Base-by-base conservation (phyloP, 2,888 invertebrate genomes). In the Lottia scabra region DNA sequence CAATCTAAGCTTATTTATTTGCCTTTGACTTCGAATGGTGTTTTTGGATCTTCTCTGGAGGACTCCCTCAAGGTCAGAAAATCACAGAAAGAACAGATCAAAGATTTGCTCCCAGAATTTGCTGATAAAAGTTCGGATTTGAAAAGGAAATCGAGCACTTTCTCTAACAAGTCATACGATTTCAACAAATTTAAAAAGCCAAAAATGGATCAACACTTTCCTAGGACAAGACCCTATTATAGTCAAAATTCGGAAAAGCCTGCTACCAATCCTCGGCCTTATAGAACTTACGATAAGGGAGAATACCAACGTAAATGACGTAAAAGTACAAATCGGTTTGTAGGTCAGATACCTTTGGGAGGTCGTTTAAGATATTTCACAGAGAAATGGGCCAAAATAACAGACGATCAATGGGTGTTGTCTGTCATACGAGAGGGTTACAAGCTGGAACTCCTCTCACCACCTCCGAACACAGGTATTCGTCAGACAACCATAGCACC, bases 381-480 rank as follows among this genome's bases (percentile, higher is more conserved):
- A 48, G 48, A n/a, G n/a, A n/a, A 48, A 48, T 64, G 64, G 64
- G 19, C 0, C n/a, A 38, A 64, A 64, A 64, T 64, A 19, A 64
- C 64, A 16, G 23, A 1, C 5, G 64, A 64, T 23, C 15, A 64
- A 64, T 64, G 64, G 26, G 38, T 64, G 15, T n/a, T 64, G 23
- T 30, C 26, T 5, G 23, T 64, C 6, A 64, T 64, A 64, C 16
- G 15, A 16, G 23, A 30, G 19, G 64, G 64, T 5, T 64, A 64
- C 64, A 64, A 23, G 23, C 38, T 64, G 16, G 27, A 64, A 15
- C 23, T 64, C 23, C 5, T 64, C n/a, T 19, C 16, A 16, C 16
- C 23, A 26, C 64, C 64, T 5, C 64, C 26, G 16, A 19, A 19
- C 23, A 19, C 27, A 10, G 64, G 23, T 15, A 64, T 64, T 19